phyloP scores from a whole-genome alignment of 1,140 invertebrate species.

The Cyclina sinensis region DNA sequence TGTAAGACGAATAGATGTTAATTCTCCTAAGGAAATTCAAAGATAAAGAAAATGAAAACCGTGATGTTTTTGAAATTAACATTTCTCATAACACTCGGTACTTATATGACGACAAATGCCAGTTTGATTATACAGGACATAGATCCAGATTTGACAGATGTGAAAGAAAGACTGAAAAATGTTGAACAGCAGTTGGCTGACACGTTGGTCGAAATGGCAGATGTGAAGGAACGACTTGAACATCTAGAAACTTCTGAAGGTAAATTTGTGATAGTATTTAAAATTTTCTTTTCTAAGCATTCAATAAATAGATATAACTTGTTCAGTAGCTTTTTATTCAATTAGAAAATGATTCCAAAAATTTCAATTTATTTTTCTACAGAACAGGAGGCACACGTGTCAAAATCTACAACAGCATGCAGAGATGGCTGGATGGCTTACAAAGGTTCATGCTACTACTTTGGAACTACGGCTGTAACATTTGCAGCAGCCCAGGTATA shows the following conservation, averaged over 20 bases:
- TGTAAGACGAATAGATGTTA: too few relatives aligned
- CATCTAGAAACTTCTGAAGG: background rate
- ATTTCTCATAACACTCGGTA: too few relatives aligned
- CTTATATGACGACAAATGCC: too few relatives aligned
- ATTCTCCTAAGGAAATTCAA: too few relatives aligned
- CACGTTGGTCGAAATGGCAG: background rate
- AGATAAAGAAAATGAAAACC: too few relatives aligned
- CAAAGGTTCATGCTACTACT: conserved; percentile 1
- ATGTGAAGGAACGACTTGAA: background rate
- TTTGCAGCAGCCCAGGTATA: background rate
- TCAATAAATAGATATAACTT: too few relatives aligned
- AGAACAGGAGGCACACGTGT: background rate
- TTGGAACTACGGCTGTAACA: background rate
- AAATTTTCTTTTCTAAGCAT: too few relatives aligned
- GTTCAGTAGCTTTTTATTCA: too few relatives aligned
- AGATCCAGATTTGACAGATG: background rate
- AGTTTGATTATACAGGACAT: too few relatives aligned
- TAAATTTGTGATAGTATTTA: background rate
- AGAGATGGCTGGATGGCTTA: background rate
- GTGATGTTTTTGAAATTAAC: too few relatives aligned
- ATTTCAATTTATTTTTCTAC: background rate
- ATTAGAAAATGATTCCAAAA: too few relatives aligned
- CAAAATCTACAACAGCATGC: background rate
- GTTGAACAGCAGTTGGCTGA: background rate
- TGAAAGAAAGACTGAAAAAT: background rate